Percentiles rank a stretch among this genome's conserved stretches.
phyloP scores from a whole-genome alignment of 2,888 invertebrate genomes.

The Chalcis sispes region DNA sequence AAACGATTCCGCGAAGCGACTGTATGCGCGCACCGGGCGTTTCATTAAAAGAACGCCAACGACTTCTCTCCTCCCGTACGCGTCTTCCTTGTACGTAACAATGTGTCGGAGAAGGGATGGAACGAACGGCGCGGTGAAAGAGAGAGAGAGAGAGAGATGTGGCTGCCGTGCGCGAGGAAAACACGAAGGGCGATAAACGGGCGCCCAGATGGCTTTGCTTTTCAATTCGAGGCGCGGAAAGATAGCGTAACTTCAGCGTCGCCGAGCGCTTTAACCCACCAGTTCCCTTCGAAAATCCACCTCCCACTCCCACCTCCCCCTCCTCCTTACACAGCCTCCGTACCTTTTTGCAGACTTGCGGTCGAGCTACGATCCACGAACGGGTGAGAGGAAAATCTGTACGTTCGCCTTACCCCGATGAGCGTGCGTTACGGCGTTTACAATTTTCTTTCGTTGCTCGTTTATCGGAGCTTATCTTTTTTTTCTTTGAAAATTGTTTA shows the following conservation, averaged over 20 bases:
- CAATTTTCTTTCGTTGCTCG: too few relatives aligned
- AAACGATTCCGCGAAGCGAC: constrained; percentile 28
- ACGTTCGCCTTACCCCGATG: too few relatives aligned
- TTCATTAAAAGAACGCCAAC: constrained; percentile 49
- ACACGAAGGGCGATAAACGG: constrained; percentile 32
- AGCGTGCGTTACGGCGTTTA: too few relatives aligned
- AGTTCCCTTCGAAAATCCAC: too few relatives aligned
- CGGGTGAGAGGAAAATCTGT: too few relatives aligned
- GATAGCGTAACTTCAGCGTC: constrained; percentile 29
- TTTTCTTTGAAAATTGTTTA: too few relatives aligned
- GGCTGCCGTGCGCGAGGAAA: constrained; percentile 2
- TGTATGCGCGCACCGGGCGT: constrained; percentile 16
- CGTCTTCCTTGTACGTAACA: constrained; percentile 16
- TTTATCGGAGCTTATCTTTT: too few relatives aligned
- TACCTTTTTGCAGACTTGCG: too few relatives aligned
- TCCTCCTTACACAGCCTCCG: too few relatives aligned
- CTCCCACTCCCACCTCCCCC: too few relatives aligned
- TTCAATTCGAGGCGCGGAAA: constrained; percentile 36
- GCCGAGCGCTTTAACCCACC: background rate
- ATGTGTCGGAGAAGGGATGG: constrained; percentile 20
- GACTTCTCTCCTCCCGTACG: background rate
- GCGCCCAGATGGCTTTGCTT: constrained; percentile 40
- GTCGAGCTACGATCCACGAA: too few relatives aligned
- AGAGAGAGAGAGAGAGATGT: background rate
- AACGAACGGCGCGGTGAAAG: background rate